These are phyloP conservation scores for Torymus texanus DNA, from an alignment of 2,888 invertebrate genomes.

Conservation along the genomic window DNA sequence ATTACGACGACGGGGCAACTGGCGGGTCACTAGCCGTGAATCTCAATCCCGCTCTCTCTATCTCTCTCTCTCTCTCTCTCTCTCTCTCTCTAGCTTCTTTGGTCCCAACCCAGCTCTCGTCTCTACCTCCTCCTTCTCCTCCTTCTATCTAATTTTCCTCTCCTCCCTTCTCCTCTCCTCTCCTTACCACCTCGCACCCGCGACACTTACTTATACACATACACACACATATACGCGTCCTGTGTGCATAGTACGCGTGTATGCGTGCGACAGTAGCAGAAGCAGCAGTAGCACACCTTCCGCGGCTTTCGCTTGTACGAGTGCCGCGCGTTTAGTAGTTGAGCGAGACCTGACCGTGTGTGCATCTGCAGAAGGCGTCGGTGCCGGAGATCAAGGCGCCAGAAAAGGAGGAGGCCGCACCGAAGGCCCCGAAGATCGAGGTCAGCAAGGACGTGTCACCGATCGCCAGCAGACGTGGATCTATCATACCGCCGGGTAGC, in stretches of 20 bases:
- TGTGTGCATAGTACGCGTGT: no score
- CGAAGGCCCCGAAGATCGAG: constrained; percentile 89
- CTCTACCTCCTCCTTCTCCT: constrained; percentile 8
- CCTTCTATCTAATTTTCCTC: neutral
- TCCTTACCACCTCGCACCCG: no score
- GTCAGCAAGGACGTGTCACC: constrained; percentile 89
- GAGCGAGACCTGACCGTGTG: no score
- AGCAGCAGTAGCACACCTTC: no score
- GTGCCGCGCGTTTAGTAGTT: no score
- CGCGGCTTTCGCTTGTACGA: no score
- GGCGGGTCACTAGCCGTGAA: constrained; percentile 59
- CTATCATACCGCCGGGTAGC: constrained; percentile 83
- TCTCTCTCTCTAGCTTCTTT: neutral
- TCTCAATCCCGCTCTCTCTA: neutral
- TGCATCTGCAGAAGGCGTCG: constrained; percentile 62
- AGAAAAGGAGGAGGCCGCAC: neutral
- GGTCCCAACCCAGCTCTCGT: constrained; percentile 37
- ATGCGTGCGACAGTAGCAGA: no score
- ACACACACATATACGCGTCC: no score
- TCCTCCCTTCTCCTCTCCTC: neutral
- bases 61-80: no score
- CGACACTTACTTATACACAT: no score
- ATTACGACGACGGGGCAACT: constrained; percentile 63
- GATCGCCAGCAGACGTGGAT: constrained; percentile 84
- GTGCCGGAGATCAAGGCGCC: constrained; percentile 79